phyloP scores from a whole-genome alignment of 2,888 invertebrate species.

The Entomobrya multifasciata region DNA sequence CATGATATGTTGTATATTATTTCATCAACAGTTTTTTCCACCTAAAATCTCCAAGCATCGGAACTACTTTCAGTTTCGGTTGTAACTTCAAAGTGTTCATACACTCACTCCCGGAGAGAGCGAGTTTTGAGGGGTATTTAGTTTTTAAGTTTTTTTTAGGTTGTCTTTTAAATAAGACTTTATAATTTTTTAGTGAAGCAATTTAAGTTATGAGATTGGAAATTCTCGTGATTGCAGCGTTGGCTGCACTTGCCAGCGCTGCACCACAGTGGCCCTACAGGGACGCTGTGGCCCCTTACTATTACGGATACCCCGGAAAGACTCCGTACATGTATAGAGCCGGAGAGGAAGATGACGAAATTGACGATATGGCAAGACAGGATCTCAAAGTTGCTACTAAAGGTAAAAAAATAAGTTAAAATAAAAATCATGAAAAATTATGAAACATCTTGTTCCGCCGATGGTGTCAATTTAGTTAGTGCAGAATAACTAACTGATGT shows the following conservation, averaged over 20 bases:
- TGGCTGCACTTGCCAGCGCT: slow-evolving; percentile 69
- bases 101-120: slow-evolving; percentile 59
- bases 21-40: slow-evolving; percentile 47
- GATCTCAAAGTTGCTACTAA: slow-evolving; percentile 61
- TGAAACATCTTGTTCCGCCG: slow-evolving; percentile 8
- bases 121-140: slow-evolving; percentile 53
- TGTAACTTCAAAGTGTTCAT: slow-evolving; percentile 57
- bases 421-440: background rate
- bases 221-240: slow-evolving; percentile 59
- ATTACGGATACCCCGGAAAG: slow-evolving; percentile 77
- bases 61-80: slow-evolving; percentile 64
- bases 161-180: no score
- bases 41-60: slow-evolving; percentile 15
- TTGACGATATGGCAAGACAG: slow-evolving; percentile 66
- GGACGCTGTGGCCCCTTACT: slow-evolving; percentile 74
- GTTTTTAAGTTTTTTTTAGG: background rate
- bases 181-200: background rate
- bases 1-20: slow-evolving; percentile 37
- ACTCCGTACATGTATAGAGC: slow-evolving; percentile 75
- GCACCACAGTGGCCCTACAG: slow-evolving; percentile 77
- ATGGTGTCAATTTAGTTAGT: slow-evolving; percentile 6
- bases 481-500: background rate
- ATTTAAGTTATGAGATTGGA: slow-evolving; percentile 57
- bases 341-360: slow-evolving; percentile 77
- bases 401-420: slow-evolving; percentile 18